A percentile compares a stretch with the other conserved stretches of the same genome.
These are phyloP conservation scores for Drosophila mettleri DNA, from an alignment of 2,888 invertebrate species.

Conservation along the genomic window DNA sequence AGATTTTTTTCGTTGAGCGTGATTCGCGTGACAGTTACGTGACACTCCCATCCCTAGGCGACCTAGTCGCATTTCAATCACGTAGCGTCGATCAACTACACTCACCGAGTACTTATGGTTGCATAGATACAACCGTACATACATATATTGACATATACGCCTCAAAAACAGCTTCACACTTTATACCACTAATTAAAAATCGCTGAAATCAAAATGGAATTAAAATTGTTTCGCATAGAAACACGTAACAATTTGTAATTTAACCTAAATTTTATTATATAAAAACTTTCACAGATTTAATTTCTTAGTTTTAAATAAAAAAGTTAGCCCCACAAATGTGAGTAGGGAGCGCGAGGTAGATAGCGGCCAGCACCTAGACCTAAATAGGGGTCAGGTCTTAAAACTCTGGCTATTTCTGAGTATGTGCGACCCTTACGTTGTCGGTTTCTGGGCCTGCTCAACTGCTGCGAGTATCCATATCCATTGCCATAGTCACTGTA, in stretches of 20 bases:
- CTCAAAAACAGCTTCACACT: background rate
- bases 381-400: conserved; percentile 86
- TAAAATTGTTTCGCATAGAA: background rate
- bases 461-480: conserved; percentile 15
- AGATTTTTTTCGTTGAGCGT: conserved; percentile 23
- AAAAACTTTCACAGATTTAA: conserved; percentile 10
- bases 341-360: conserved; percentile 87
- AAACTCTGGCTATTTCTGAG: conserved; percentile 89
- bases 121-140: background rate
- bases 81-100: conserved; percentile 44
- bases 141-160: conserved; percentile 30
- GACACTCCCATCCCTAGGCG: conserved; percentile 38
- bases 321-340: conserved; percentile 69
- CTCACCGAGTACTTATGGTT: conserved; percentile 16
- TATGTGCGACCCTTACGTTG: conserved; percentile 86
- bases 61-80: conserved; percentile 53
- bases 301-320: background rate
- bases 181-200: conserved; percentile 11
- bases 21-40: conserved; percentile 54
- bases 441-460: conserved; percentile 11
- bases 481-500: conserved; percentile 21
- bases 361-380: conserved; percentile 86
- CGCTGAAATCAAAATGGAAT: background rate
- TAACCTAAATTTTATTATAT: conserved; percentile 7
- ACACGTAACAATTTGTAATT: conserved; percentile 1